Percentiles rank a stretch among this genome's conserved stretches.
These are phyloP conservation scores for Mus musculus DNA, from an alignment of 2,113 vertebrate genomes.

Conservation along the genomic window GRCm39 chr16:87702001-87702500, in stretches of 20 bases:
- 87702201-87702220: not conserved
- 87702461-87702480: not conserved
- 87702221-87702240: not conserved
- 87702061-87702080: not conserved
- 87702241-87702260: not conserved
- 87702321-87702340: not conserved
- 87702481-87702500: not conserved
- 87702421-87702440: not conserved
- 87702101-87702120: not conserved
- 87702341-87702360: not conserved
- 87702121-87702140: not conserved
- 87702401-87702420: not conserved
- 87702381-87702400: not conserved
- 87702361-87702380: not conserved
- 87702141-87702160: not conserved
- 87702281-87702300: not conserved
- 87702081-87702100: not conserved
- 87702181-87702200: not conserved
- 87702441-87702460: not conserved
- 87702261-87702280: not conserved
- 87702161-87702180: not conserved
- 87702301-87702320: not conserved
- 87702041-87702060: not conserved
- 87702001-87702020: not conserved
- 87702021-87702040: not conserved